Conservation (phyloP, 2,797 vertebrate genomes). For the Orestias chungarensis region DNA sequence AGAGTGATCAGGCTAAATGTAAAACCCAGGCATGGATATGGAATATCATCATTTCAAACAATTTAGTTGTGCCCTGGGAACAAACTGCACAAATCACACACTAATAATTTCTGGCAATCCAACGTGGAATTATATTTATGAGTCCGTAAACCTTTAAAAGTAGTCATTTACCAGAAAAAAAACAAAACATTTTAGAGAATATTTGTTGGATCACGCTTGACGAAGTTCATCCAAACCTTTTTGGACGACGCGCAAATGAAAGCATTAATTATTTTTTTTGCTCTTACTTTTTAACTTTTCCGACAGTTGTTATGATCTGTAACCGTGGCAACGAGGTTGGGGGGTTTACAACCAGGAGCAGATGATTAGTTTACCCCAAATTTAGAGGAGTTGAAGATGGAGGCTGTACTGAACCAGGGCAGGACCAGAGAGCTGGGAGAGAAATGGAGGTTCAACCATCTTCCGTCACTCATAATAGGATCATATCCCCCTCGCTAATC, state of each 20-base stretch:
- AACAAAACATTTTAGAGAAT: neutral
- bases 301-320: too few relatives aligned
- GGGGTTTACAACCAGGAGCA: neutral
- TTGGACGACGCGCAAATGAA: too few relatives aligned
- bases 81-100: conserved; percentile 5
- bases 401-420: too few relatives aligned
- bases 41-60: conserved; percentile 23
- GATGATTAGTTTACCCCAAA: neutral
- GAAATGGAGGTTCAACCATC: neutral
- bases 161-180: conserved; percentile 5
- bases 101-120: neutral
- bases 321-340: too few relatives aligned
- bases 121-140: neutral
- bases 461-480: neutral
- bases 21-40: conserved; percentile 27
- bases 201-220: neutral
- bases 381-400: neutral
- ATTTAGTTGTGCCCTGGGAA: conserved; percentile 16
- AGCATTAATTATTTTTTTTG: neutral
- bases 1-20: conserved; percentile 24
- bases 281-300: too few relatives aligned
- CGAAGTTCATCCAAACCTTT: neutral
- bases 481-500: neutral
- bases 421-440: neutral
- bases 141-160: too few relatives aligned